These are phyloP conservation scores for Stenopsyche tienmushanensis DNA, from an alignment of 1,140 invertebrate species.

Conservation along the genomic window DNA sequence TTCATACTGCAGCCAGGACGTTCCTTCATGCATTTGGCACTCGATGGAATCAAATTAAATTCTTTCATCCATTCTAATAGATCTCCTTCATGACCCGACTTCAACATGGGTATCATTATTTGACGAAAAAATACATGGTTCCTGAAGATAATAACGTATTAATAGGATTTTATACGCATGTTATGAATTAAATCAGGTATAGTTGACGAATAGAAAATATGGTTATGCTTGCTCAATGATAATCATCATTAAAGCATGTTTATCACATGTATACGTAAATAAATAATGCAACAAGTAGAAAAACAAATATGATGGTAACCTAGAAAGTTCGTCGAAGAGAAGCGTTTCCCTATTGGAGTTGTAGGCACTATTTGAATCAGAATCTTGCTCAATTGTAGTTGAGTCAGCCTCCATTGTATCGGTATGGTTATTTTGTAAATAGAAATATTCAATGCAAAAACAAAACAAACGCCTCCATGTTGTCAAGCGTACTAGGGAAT, in stretches of 20 bases:
- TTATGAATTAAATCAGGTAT: background rate
- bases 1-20: conserved; percentile 25
- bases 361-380: background rate
- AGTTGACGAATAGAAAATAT: background rate
- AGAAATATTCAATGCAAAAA: too few relatives aligned
- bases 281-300: background rate
- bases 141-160: conserved; percentile 19
- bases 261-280: background rate
- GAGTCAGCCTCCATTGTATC: conserved; percentile 38
- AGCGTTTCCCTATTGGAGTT: background rate
- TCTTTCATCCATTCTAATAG: conserved; percentile 39
- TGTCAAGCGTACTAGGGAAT: too few relatives aligned
- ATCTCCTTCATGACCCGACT: conserved; percentile 24
- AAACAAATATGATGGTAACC: conserved; percentile 5
- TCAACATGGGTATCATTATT: conserved; percentile 22
- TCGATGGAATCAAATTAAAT: conserved; percentile 23
- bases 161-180: background rate
- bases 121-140: conserved; percentile 30
- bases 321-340: conserved; percentile 1
- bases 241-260: background rate
- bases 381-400: conserved; percentile 38
- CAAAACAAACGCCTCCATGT: too few relatives aligned
- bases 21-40: conserved; percentile 27
- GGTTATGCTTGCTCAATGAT: background rate
- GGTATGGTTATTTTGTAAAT: background rate